Evolutionary conservation across 1,140 invertebrate species (phyloP).

Genomic region (Mizuhopecten yessoensis): DNA sequence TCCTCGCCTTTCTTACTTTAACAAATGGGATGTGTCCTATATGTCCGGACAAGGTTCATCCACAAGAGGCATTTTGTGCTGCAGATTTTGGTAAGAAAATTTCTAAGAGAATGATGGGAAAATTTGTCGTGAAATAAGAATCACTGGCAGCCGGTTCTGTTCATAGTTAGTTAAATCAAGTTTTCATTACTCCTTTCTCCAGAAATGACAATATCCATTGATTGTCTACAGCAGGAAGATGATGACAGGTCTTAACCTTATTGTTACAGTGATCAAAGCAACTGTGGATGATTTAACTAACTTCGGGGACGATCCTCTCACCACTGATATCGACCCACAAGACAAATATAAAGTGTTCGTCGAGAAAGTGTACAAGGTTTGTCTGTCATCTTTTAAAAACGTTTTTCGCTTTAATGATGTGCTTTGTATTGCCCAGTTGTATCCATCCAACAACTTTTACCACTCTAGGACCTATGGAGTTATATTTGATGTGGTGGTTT

Average conservation of each 20-base stretch:
- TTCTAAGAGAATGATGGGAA: background rate
- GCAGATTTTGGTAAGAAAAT: background rate
- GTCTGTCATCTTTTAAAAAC: too few relatives aligned
- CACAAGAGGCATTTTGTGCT: background rate
- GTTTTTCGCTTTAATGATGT: too few relatives aligned
- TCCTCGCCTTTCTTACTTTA: background rate
- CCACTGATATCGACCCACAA: background rate
- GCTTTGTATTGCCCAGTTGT: too few relatives aligned
- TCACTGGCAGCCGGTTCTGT: too few relatives aligned
- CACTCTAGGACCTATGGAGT: too few relatives aligned
- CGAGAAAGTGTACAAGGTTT: background rate
- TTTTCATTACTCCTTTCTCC: too few relatives aligned
- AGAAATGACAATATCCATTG: too few relatives aligned
- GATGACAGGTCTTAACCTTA: too few relatives aligned
- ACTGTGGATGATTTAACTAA: background rate
- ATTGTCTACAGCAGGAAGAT: too few relatives aligned
- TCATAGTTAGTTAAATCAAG: too few relatives aligned
- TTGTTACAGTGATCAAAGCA: background rate
- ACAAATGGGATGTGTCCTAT: background rate
- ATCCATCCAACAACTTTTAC: too few relatives aligned
- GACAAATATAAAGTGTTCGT: background rate
- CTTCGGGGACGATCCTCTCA: background rate
- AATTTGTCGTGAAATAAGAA: background rate
- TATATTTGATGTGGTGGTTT: too few relatives aligned
- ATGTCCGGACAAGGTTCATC: constrained; percentile 9